Conservation (phyloP, 2,888 invertebrate genomes). For the Dynastes grantii region DNA sequence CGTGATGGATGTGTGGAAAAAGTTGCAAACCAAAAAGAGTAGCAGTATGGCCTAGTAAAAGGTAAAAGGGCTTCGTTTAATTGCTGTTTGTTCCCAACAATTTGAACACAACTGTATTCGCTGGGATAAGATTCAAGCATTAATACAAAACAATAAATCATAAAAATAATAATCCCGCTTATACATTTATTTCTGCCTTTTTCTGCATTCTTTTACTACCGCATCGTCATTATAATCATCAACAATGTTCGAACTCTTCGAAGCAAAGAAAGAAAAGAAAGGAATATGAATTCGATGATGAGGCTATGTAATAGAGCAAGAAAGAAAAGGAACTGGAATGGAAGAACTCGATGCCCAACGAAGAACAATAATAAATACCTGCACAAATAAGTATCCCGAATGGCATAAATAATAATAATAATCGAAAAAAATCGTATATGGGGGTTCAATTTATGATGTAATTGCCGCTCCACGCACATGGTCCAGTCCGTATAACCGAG, state of each 20-base stretch:
- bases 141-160: constrained; percentile 64
- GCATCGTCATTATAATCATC: constrained; percentile 19
- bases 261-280: not conserved
- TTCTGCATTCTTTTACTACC: not conserved
- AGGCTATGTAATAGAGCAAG: not conserved
- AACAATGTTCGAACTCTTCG: not conserved
- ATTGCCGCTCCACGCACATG: constrained; percentile 57
- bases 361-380: constrained; percentile 60
- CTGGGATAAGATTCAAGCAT: constrained; percentile 47
- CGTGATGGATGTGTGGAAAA: too few relatives aligned
- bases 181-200: constrained; percentile 60
- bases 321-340: too few relatives aligned
- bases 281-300: not conserved
- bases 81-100: too few relatives aligned
- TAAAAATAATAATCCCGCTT: constrained; percentile 63
- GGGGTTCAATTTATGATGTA: constrained; percentile 64
- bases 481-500: not conserved
- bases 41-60: too few relatives aligned
- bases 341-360: not conserved
- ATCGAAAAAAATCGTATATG: constrained; percentile 57
- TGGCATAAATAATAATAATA: constrained; percentile 39
- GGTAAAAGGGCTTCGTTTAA: too few relatives aligned
- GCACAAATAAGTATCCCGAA: constrained; percentile 56
- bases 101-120: too few relatives aligned
- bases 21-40: too few relatives aligned